phyloP scores from a whole-genome alignment of 2,113 vertebrate genomes.

The Pseudorasbora parva region DNA sequence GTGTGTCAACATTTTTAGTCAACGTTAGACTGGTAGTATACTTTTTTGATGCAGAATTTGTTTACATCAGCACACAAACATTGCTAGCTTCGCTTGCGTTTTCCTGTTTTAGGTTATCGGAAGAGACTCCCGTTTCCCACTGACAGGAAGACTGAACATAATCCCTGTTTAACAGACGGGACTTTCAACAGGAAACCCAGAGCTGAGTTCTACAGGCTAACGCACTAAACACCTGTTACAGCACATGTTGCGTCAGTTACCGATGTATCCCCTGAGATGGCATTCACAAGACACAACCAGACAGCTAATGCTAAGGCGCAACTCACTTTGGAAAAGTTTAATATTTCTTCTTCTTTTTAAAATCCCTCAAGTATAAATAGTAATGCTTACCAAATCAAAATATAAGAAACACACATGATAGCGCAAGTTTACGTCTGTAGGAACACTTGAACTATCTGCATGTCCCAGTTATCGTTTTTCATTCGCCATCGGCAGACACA shows the following conservation, averaged over 20 bases:
- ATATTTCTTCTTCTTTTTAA: not conserved
- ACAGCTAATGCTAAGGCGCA: not conserved
- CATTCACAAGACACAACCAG: not conserved
- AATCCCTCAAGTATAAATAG: not conserved
- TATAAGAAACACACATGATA: not conserved
- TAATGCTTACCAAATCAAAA: not conserved
- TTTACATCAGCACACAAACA: not conserved
- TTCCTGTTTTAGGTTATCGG: not conserved
- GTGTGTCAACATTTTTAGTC: not conserved
- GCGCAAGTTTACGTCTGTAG: no score
- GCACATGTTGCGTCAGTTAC: conserved; percentile 25
- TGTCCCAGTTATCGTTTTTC: not conserved
- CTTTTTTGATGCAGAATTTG: not conserved
- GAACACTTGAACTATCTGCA: not conserved
- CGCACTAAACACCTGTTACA: conserved; percentile 40
- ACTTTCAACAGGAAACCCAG: conserved; percentile 21
- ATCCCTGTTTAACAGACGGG: conserved; percentile 21
- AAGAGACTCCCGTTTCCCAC: conserved; percentile 16
- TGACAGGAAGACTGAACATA: conserved; percentile 15
- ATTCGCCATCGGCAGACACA: not conserved
- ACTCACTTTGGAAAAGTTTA: not conserved
- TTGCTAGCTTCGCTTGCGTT: not conserved
- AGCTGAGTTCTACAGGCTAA: not conserved
- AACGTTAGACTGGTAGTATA: not conserved
- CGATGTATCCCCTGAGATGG: not conserved